Evolutionary conservation across 1,140 invertebrate species (phyloP).

Genomic region (Bombyx mori): DNA sequence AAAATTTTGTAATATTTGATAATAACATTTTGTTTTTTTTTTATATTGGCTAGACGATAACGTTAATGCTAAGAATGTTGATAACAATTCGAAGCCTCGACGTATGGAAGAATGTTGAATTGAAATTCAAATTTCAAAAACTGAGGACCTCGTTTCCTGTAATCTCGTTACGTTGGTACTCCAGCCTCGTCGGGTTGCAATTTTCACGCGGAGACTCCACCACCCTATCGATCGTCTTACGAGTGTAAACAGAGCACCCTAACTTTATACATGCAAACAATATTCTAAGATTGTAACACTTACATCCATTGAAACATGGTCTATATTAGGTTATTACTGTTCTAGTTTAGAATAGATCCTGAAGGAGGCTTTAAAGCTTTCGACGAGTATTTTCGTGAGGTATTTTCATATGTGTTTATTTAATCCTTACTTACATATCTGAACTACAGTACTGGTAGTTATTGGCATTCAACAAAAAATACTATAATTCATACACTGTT

Average conservation of each 20-base stretch:
- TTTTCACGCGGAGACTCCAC: conserved; percentile 57
- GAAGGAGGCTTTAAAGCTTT: conserved; percentile 4
- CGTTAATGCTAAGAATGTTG: no score
- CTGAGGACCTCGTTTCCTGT: conserved; percentile 18
- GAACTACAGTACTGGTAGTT: no score
- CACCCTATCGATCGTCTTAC: conserved; percentile 55
- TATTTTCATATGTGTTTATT: conserved; percentile 1
- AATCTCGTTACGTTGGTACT: conserved; percentile 29
- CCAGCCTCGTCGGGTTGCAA: conserved; percentile 48
- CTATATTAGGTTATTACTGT: conserved; percentile 4
- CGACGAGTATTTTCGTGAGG: background rate
- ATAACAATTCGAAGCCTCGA: no score
- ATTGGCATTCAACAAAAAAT: no score
- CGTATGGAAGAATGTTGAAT: background rate
- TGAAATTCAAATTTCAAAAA: background rate
- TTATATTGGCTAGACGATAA: no score
- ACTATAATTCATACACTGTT: no score
- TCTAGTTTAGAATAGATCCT: background rate
- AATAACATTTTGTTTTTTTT: no score
- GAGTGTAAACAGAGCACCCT: conserved; percentile 61
- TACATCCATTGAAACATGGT: conserved; percentile 8
- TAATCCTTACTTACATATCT: background rate
- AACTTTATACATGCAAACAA: conserved; percentile 19
- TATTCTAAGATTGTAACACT: conserved; percentile 7
- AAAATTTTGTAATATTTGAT: no score